phyloP scores from a whole-genome alignment of 2,113 vertebrate genomes.

The Sceloporus tristichus region DNA sequence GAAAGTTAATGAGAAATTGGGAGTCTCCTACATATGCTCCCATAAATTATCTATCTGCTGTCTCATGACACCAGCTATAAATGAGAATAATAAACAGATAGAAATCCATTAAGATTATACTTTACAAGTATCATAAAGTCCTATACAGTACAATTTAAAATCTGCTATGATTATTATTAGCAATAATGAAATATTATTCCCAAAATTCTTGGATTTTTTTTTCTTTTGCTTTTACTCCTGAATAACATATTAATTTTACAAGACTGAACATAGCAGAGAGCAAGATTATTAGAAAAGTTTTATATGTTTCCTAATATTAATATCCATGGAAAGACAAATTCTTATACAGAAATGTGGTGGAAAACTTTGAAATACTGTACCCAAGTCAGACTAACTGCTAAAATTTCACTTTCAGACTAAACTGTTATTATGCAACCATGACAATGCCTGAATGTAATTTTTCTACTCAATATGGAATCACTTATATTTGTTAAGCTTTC shows the following conservation, averaged over 20 bases:
- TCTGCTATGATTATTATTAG: not conserved
- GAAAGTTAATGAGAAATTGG: not conserved
- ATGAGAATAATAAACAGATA: conserved; percentile 7
- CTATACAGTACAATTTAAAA: conserved; percentile 2
- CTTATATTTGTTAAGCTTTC: not conserved
- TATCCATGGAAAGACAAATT: not conserved
- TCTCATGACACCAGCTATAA: not conserved
- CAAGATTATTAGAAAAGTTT: conserved; percentile 14
- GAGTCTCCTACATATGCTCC: not conserved
- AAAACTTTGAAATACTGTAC: not conserved
- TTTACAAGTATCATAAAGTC: not conserved
- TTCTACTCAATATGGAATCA: conserved; percentile 36
- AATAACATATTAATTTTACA: not conserved
- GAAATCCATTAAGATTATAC: not conserved
- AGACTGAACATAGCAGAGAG: conserved; percentile 9
- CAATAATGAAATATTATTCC: not conserved
- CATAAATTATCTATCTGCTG: conserved; percentile 1
- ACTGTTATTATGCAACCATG: conserved; percentile 14
- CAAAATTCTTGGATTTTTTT: not conserved
- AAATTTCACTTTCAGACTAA: conserved; percentile 15
- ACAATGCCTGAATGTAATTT: not conserved
- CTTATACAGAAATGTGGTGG: conserved; percentile 2
- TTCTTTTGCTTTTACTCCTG: too few species aligned
- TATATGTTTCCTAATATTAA: not conserved
- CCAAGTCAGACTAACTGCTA: conserved; percentile 5